These are phyloP conservation scores for Podarcis cretensis DNA, from an alignment of 2,113 vertebrate genomes.

Conservation along the genomic window DNA sequence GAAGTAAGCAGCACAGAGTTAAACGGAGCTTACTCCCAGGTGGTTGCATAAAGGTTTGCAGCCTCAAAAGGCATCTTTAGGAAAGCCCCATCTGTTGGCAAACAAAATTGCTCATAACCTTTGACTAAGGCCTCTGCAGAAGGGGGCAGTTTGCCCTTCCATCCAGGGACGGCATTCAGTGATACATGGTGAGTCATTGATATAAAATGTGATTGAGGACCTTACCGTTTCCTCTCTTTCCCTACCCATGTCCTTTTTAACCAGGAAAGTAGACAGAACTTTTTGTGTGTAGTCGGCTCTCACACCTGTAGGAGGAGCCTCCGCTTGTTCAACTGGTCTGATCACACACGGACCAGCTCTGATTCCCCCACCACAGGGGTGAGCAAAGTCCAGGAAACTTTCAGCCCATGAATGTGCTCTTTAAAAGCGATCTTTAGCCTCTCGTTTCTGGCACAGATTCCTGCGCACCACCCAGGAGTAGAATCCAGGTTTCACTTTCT, in stretches of 20 bases:
- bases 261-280: background rate
- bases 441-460: background rate
- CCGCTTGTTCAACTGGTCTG: background rate
- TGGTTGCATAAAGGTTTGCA: too few relatives aligned
- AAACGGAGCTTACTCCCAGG: too few relatives aligned
- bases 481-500: background rate
- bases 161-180: background rate
- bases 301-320: slow-evolving; percentile 2
- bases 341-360: background rate
- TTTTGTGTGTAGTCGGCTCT: background rate
- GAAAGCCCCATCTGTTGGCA: background rate
- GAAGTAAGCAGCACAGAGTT: too few relatives aligned
- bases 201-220: background rate
- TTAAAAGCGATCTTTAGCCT: background rate
- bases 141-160: background rate
- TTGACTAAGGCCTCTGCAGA: background rate
- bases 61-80: background rate
- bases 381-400: background rate
- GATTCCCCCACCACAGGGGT: background rate
- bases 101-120: background rate
- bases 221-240: too few relatives aligned
- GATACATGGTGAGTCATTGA: background rate
- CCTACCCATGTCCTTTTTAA: too few relatives aligned
- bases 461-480: background rate
- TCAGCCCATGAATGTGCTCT: background rate